Evolutionary conservation across 2,113 vertebrate species (phyloP), one percentile per base, ranked within the genome.

Genomic region (Mastomys coucha): DNA sequence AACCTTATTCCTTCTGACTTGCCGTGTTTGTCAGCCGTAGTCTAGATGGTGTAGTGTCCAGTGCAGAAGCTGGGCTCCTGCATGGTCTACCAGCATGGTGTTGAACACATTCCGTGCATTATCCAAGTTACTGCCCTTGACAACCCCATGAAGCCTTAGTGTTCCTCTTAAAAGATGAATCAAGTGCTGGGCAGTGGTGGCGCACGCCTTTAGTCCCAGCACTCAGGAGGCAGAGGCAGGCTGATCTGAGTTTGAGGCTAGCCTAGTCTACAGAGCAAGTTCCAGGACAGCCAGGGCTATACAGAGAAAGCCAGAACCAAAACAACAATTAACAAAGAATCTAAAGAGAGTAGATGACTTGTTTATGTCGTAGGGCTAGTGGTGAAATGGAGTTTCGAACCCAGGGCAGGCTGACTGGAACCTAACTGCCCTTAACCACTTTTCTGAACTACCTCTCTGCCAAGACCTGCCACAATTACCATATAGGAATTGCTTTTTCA

Each of bases 361-460:
- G 28, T 80, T 93, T 22, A 89, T 56, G 39, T 94, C 63, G 42
- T 33, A 31, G n/a, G 49, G 39, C 69, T 70, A 39, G 56, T 33
- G 73, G 65, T 63, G 12, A 81, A 58, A 31, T 77, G 2, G 24
- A 73, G 36, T 72, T 94, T 96, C 56, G 49, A 84, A 82, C 39
- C 31, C 22, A 72, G 33, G 28, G 20, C 58, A 45, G 22, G 58
- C n/a, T 95, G 76, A 81, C 49, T 87, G 45, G 12, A 45, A 5
- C 63, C 39, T 69, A 42, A 56, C 45, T 36, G 24, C 51, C 28
- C 88, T 86, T 53, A 92, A 53, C 19, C 33, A 70, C 72, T 89
- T 91, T 88, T 75, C 63, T 73, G 65, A 95, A 81, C 56, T 85
- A 5, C 56, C 63, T 92, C 22, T 42, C 51, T 93, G 65, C 51